Evolutionary conservation across 1,140 invertebrate species (phyloP), one percentile per base, ranked within the genome.

Genomic region (Drosophila seguyi): DNA sequence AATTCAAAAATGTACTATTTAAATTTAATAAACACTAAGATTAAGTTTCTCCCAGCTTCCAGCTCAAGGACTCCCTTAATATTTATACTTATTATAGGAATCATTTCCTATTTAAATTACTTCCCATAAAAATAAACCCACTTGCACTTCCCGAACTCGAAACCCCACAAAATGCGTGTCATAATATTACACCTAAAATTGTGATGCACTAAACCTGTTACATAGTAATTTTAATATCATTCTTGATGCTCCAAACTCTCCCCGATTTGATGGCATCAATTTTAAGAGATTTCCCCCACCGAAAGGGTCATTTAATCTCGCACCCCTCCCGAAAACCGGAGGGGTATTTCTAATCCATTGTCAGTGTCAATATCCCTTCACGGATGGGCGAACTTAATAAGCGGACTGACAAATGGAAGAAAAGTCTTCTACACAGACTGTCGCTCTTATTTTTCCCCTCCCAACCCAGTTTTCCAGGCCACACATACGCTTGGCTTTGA

Each of bases 311-410:
- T 55, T 55, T 56, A 56, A 56, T 56, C 36, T 39, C 27, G 14
- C 16, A 13, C 10, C 41, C 36, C 16, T 13, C 10, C 41, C 36
- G 11, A n/a, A 25, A 42, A 36, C 31, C 27, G 6, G 14, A 14
- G 31, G 4, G 14, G 45, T 27, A 53, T 38, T 69, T 71, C 66
- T 39, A 22, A 34, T 58, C 68, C 65, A 56, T 67, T 68, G 29
- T 62, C 48, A 68, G n/a, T 68, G 66, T 72, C 66, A 71, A 72
- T 55, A 55, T 71, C 66, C 45, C 27, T 72, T 72, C 67, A 72
- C 16, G 68, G 68, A 22, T 72, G 66, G 27, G 20, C 48, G 50
- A 75, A 29, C 44, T 42, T 55, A 65, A 65, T 48, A 63, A 65
- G 60, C 39, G 63, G 52, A 65, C 45, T 65, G 59, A 75, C 60